Evolutionary conservation across 2,113 vertebrate species (phyloP), one percentile per base, ranked within the genome.

Genomic region (Rutilus rutilus): DNA sequence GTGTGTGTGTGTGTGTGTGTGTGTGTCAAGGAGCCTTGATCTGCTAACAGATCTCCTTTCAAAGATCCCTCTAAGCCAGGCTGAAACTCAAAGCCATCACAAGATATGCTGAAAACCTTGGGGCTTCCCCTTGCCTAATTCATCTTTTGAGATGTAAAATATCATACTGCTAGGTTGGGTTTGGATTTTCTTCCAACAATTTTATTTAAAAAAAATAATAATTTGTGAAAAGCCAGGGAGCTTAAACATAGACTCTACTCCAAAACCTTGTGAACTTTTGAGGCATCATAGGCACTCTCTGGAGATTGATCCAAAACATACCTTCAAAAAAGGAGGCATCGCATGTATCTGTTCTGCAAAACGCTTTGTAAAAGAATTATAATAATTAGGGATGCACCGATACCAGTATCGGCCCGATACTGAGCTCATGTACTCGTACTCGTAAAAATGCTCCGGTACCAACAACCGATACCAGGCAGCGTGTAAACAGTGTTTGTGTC

Each of bases 41-140:
- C 42, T 78, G 57, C 5, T 25, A 39, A 62, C 54, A 50, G 75
- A 82, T 95, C 92, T 84, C 54, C 90, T 95, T 95, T 94, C 93
- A 94, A 92, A 92, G 89, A 64, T 85, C 81, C 67, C 83, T 84
- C 71, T 87, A 69, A 52, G 89, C 89, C 82, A 83, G 83, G 85
- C 87, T 78, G 90, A 6, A 93, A 92, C 92, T 90, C 85, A 88
- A 93, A 92, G 60, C 90, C 90, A 91, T 86, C 89, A 86, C 82
- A 82, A 90, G 93, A 94, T 91, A 88, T 89, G 59, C 85, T 23
- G 89, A 94, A 94, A 93, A 93, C 91, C 87, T 74, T 15, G 6
- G 81, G 85, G 79, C 85, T 89, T 88, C 85, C 64, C 78, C 14
- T 25, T 36, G 14, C 59, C 17, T 36, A 36, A 7, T 19, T 69